These are phyloP conservation scores for Danionella dracula DNA, from an alignment of 2,797 vertebrate genomes.

Conservation along the genomic window DNA sequence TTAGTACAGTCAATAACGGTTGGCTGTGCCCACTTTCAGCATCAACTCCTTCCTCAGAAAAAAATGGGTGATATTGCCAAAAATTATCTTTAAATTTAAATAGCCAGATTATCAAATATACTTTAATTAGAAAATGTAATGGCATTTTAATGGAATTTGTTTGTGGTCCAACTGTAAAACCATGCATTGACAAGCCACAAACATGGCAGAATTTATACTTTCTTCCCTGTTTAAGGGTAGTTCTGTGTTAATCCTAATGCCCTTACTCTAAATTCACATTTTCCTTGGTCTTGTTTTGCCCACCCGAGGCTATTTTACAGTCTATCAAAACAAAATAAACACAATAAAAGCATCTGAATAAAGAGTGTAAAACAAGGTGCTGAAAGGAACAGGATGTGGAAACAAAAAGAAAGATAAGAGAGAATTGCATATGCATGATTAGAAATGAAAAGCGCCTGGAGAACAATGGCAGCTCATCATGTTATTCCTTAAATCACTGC, in stretches of 20 bases:
- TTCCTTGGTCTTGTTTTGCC: constrained; percentile 19
- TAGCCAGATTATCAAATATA: too few species aligned
- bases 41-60: too few species aligned
- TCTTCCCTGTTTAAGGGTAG: too few species aligned
- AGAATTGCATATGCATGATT: constrained; percentile 31
- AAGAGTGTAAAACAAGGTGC: constrained; percentile 54
- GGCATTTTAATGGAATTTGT: too few species aligned
- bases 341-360: constrained; percentile 60
- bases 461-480: constrained; percentile 19
- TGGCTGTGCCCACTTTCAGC: too few species aligned
- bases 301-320: constrained; percentile 50
- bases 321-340: too few species aligned
- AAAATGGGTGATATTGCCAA: too few species aligned
- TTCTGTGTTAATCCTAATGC: background rate
- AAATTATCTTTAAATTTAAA: too few species aligned
- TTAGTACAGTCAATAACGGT: too few species aligned
- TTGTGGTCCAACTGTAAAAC: too few species aligned
- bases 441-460: constrained; percentile 26
- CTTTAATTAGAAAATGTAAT: too few species aligned
- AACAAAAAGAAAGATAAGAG: constrained; percentile 59
- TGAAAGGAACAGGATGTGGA: constrained; percentile 49
- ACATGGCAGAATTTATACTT: too few species aligned
- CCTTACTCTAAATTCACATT: background rate
- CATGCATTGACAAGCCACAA: background rate
- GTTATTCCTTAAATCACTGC: background rate